A percentile compares a stretch with the other conserved stretches of the same genome.
These are phyloP conservation scores for Philopedon plagiatum DNA, from an alignment of 2,888 invertebrate species.

Conservation along the genomic window DNA sequence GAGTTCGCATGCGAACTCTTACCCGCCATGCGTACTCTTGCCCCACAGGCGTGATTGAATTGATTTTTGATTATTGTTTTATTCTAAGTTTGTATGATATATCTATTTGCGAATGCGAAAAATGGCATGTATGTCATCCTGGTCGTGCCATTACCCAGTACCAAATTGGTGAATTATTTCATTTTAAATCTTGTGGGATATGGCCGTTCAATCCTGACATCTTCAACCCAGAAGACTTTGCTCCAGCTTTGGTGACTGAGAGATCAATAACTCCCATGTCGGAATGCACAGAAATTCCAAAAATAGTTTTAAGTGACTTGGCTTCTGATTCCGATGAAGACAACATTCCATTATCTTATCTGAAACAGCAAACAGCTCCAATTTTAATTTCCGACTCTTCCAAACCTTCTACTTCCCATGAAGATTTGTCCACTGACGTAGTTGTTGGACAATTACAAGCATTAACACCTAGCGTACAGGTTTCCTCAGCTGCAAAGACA, in stretches of 20 bases:
- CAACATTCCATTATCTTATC: not conserved
- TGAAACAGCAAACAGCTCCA: not conserved
- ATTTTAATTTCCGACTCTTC: not conserved
- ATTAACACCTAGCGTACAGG: no score
- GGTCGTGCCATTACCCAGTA: slow-evolving; percentile 27
- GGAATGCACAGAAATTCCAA: not conserved
- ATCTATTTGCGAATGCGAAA: slow-evolving; percentile 21
- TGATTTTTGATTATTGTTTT: no score
- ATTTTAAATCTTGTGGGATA: slow-evolving; percentile 33
- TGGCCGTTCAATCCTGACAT: slow-evolving; percentile 36
- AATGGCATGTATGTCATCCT: slow-evolving; percentile 29
- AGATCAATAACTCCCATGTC: not conserved
- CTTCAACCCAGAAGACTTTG: slow-evolving; percentile 37
- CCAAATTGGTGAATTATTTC: slow-evolving; percentile 40
- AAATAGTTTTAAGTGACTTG: no score
- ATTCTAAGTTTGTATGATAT: no score
- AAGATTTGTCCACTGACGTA: no score
- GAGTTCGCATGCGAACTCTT: no score
- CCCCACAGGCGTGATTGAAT: no score
- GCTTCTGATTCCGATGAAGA: not conserved
- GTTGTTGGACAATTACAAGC: no score
- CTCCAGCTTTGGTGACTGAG: slow-evolving; percentile 11
- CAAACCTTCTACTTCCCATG: slow-evolving; percentile 20
- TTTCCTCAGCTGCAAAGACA: not conserved
- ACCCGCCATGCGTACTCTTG: no score